Evolutionary conservation across 92 coral and sea anemone species (phyloP).

Genomic region (Heteractis magnifica): DNA sequence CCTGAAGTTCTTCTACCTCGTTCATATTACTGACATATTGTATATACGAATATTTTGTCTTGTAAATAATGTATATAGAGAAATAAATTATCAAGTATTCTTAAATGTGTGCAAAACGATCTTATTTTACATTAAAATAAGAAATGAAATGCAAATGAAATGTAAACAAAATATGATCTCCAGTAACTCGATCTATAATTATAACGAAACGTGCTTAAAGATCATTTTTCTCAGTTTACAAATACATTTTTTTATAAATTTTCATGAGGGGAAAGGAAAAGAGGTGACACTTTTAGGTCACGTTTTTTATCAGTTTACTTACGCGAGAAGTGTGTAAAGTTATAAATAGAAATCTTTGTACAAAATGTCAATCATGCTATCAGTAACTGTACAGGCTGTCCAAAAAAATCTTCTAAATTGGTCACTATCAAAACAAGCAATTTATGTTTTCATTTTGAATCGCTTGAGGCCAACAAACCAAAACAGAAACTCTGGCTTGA

Average conservation of each 20-base stretch:
- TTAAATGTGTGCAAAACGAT: neutral
- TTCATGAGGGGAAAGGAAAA: too few species aligned
- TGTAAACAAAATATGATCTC: too few species aligned
- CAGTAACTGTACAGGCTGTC: neutral
- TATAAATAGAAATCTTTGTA: neutral
- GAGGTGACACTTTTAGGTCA: too few species aligned
- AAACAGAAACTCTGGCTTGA: neutral
- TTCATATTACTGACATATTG: neutral
- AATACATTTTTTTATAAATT: too few species aligned
- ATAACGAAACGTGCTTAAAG: too few species aligned
- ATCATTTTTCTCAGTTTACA: too few species aligned
- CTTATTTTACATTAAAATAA: too few species aligned
- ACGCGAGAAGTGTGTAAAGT: neutral
- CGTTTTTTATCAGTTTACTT: too few species aligned
- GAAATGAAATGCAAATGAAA: too few species aligned
- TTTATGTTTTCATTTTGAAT: neutral
- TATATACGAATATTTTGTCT: neutral
- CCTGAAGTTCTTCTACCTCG: neutral
- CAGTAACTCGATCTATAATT: too few species aligned
- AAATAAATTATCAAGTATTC: conserved; percentile 1
- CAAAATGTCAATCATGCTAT: neutral
- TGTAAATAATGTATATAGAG: neutral
- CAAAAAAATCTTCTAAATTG: neutral
- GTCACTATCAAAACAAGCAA: neutral
- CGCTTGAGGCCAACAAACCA: neutral